phyloP scores from a whole-genome alignment of 2,113 vertebrate species.

The Corythornis cristatus region DNA sequence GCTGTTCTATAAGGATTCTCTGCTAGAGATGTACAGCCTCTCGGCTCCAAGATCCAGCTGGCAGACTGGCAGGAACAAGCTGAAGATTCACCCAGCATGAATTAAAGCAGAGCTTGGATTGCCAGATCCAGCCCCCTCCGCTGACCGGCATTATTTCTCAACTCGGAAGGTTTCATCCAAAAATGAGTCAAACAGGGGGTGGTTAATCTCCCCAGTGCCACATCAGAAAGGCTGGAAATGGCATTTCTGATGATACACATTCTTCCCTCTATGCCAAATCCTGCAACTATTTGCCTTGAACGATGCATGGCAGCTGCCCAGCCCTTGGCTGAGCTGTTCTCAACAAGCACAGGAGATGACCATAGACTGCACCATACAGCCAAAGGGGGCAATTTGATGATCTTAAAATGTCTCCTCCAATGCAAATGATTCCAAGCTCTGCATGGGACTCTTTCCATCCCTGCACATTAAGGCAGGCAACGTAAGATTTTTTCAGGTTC shows the following conservation, averaged over 20 bases:
- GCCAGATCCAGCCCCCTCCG: background rate
- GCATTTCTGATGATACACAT: slow-evolving; percentile 14
- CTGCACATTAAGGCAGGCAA: background rate
- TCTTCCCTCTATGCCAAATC: slow-evolving; percentile 28
- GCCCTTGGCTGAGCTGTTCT: background rate
- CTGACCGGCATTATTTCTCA: slow-evolving; percentile 6
- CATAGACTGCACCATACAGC: background rate
- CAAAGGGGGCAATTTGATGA: background rate
- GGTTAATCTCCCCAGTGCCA: slow-evolving; percentile 55
- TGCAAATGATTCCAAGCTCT: background rate
- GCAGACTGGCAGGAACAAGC: background rate
- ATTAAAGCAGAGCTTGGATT: background rate
- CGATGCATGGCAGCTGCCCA: background rate
- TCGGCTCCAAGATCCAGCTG: background rate
- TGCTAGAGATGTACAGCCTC: background rate
- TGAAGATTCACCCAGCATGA: background rate
- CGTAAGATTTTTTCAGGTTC: background rate
- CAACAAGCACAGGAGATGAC: background rate
- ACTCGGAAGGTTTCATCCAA: slow-evolving; percentile 54
- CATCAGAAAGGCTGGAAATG: slow-evolving; percentile 39
- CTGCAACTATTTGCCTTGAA: slow-evolving; percentile 20
- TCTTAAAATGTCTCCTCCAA: background rate
- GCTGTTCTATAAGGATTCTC: background rate
- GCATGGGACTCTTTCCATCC: background rate
- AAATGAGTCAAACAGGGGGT: slow-evolving; percentile 53